Evolutionary conservation across 2,888 invertebrate genomes (phyloP).

Genomic region (Drosophila neonasuta): DNA sequence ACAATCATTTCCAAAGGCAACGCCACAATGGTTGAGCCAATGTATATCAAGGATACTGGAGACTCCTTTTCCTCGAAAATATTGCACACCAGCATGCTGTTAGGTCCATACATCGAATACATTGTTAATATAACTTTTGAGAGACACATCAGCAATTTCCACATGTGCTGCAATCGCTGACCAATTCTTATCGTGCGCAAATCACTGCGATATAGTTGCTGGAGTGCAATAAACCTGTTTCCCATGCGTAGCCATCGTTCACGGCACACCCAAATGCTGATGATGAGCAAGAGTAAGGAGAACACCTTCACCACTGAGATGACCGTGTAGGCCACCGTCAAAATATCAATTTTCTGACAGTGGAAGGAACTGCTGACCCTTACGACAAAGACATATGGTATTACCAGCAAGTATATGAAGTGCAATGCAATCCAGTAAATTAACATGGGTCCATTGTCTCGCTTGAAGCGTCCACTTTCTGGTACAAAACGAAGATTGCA

Average conservation of each 20-base stretch:
- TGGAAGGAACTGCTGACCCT: slow-evolving; percentile 27
- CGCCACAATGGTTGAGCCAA: slow-evolving; percentile 2
- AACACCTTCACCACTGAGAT: slow-evolving; percentile 27
- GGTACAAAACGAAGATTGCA: slow-evolving; percentile 51
- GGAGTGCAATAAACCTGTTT: slow-evolving; percentile 33
- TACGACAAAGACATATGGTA: slow-evolving; percentile 27
- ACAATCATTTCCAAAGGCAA: slow-evolving; percentile 40
- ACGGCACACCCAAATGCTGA: slow-evolving; percentile 39
- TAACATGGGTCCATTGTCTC: slow-evolving; percentile 39
- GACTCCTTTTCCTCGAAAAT: slow-evolving; percentile 5
- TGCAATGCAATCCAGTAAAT: slow-evolving; percentile 43
- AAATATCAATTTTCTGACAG: slow-evolving; percentile 42
- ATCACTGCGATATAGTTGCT: slow-evolving; percentile 18
- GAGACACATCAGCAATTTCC: slow-evolving; percentile 34
- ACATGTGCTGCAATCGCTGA: slow-evolving; percentile 5
- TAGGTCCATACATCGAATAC: slow-evolving; percentile 29
- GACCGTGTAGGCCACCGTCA: slow-evolving; percentile 43
- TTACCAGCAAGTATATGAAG: slow-evolving; percentile 26
- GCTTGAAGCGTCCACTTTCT: slow-evolving; percentile 10
- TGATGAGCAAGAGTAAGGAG: slow-evolving; percentile 25
- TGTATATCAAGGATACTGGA: slow-evolving; percentile 14
- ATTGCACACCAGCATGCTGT: slow-evolving; percentile 40
- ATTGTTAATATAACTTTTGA: slow-evolving; percentile 37
- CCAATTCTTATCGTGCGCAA: neutral
- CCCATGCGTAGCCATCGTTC: slow-evolving; percentile 13